A percentile compares a stretch with the other conserved stretches of the same genome.
phyloP scores from a whole-genome alignment of 2,113 vertebrate genomes.

The Nibea coibor region DNA sequence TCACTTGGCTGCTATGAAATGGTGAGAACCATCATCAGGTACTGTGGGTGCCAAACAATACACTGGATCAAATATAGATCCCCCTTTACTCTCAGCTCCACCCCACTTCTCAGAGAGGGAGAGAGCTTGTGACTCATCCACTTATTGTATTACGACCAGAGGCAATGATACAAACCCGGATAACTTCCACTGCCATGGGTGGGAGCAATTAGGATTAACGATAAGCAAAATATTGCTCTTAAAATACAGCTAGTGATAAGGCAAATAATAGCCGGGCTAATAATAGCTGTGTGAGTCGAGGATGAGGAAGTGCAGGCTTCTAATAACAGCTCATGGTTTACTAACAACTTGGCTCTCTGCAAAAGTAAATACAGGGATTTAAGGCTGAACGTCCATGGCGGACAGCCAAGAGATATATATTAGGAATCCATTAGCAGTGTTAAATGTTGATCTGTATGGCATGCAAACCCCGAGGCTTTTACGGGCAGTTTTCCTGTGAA shows the following conservation, averaged over 20 bases:
- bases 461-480: slow-evolving; percentile 44
- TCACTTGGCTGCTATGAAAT: slow-evolving; percentile 51
- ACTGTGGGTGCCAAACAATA: slow-evolving; percentile 60
- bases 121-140: slow-evolving; percentile 70
- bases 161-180: slow-evolving; percentile 57
- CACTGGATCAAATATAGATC: slow-evolving; percentile 54
- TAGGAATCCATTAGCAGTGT: slow-evolving; percentile 73
- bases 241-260: slow-evolving; percentile 73
- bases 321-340: slow-evolving; percentile 75
- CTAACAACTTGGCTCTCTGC: slow-evolving; percentile 68
- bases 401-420: slow-evolving; percentile 68
- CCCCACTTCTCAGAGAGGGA: slow-evolving; percentile 19
- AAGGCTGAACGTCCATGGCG: slow-evolving; percentile 51
- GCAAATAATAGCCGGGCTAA: slow-evolving; percentile 76
- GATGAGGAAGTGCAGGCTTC: slow-evolving; percentile 73
- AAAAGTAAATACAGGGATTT: slow-evolving; percentile 74
- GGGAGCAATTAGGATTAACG: slow-evolving; percentile 72
- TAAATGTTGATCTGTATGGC: slow-evolving; percentile 72
- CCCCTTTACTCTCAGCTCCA: slow-evolving; percentile 16
- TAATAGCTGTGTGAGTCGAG: slow-evolving; percentile 70
- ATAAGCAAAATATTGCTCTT: slow-evolving; percentile 76
- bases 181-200: slow-evolving; percentile 59
- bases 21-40: slow-evolving; percentile 66
- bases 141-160: slow-evolving; percentile 71
- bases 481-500: slow-evolving; percentile 42